phyloP scores from a whole-genome alignment of 2,888 invertebrate species.

The Polydrusus tereticollis region DNA sequence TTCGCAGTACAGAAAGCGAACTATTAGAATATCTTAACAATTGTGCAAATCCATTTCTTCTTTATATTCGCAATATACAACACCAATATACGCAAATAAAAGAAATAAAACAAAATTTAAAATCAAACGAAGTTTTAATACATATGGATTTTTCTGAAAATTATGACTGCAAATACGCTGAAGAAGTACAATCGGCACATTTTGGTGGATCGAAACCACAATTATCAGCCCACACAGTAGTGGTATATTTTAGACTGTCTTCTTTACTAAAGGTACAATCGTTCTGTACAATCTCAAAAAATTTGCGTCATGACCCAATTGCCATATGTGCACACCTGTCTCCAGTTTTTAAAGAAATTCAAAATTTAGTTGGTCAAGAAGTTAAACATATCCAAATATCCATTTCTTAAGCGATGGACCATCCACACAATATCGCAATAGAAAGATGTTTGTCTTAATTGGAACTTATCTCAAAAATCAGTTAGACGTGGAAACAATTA shows the following conservation, averaged over 20 bases:
- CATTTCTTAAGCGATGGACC: background rate
- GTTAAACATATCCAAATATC: too few relatives aligned
- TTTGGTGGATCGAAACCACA: slow-evolving; percentile 12
- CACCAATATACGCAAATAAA: background rate
- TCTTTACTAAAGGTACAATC: background rate
- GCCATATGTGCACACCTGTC: slow-evolving; percentile 1
- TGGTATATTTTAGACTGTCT: background rate
- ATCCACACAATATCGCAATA: background rate
- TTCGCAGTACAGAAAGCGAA: background rate
- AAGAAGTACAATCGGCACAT: slow-evolving; percentile 15
- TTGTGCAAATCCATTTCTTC: background rate
- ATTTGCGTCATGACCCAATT: slow-evolving; percentile 2
- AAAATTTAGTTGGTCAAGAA: background rate
- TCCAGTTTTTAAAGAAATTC: background rate
- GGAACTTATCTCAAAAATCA: background rate
- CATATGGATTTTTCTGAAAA: slow-evolving; percentile 15
- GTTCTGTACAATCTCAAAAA: slow-evolving; percentile 3
- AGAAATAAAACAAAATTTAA: slow-evolving; percentile 1
- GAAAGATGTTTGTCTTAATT: slow-evolving; percentile 6
- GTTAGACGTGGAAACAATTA: background rate
- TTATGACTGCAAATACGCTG: slow-evolving; percentile 6
- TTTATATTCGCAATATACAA: background rate
- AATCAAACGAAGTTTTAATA: slow-evolving; percentile 4
- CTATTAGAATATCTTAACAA: background rate
- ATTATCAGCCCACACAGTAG: slow-evolving; percentile 1